Conservation (phyloP, 2,113 vertebrate species). For the Syrmaticus mikado region DNA sequence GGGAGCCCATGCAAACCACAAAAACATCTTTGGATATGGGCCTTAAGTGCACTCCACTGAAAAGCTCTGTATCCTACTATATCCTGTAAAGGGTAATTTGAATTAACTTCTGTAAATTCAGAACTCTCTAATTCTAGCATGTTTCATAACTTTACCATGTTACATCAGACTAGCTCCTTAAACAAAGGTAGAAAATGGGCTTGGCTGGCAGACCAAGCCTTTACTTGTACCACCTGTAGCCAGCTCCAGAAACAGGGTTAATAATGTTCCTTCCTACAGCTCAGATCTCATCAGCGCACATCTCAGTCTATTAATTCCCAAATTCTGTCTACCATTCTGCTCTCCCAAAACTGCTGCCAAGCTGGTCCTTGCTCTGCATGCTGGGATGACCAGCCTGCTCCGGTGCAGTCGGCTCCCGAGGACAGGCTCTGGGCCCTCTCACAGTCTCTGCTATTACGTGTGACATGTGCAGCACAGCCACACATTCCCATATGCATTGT, state of each 20-base stretch:
- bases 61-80: neutral
- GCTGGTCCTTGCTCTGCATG: conserved; percentile 19
- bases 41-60: rapidly evolving
- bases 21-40: neutral
- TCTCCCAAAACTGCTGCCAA: conserved; percentile 56
- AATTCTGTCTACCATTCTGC: conserved; percentile 57
- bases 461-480: conserved; percentile 75
- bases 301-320: conserved; percentile 4
- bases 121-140: neutral
- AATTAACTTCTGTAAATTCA: neutral
- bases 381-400: conserved; percentile 49
- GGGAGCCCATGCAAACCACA: neutral
- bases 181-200: neutral
- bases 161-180: neutral
- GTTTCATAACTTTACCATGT: neutral
- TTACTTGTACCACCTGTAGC: neutral
- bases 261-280: neutral
- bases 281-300: neutral
- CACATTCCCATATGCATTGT: conserved; percentile 76
- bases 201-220: neutral
- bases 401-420: neutral
- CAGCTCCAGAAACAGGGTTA: neutral
- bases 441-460: conserved; percentile 67
- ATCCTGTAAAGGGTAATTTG: neutral
- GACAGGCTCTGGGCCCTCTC: conserved; percentile 67